A percentile compares a stretch with the other conserved stretches of the same genome.
These are phyloP conservation scores for Dendrolimus punctatus DNA, from an alignment of 1,140 invertebrate species.

Conservation along the genomic window DNA sequence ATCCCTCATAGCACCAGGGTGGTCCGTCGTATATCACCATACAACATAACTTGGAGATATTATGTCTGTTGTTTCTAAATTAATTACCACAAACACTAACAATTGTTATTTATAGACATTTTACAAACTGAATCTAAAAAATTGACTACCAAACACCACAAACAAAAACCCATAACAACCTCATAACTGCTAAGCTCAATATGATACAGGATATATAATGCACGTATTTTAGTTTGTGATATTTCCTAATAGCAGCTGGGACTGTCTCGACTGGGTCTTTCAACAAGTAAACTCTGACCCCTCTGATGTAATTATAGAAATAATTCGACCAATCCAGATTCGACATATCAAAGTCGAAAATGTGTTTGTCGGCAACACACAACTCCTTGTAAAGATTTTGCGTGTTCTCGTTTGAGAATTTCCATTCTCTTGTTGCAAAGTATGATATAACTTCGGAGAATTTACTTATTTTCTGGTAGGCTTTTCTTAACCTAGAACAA, in stretches of 20 bases:
- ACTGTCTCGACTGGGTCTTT: slow-evolving; percentile 74
- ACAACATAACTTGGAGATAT: too few relatives aligned
- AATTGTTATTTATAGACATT: background rate
- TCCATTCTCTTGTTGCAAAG: slow-evolving; percentile 81
- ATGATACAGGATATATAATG: slow-evolving; percentile 31
- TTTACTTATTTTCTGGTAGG: slow-evolving; percentile 83
- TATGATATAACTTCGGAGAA: slow-evolving; percentile 80
- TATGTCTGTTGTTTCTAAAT: too few relatives aligned
- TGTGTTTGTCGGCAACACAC: slow-evolving; percentile 69
- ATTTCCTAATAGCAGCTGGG: slow-evolving; percentile 29
- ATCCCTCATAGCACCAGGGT: too few relatives aligned
- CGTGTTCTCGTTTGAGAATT: slow-evolving; percentile 79
- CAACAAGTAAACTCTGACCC: slow-evolving; percentile 73
- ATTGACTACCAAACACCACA: slow-evolving; percentile 11
- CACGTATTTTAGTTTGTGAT: slow-evolving; percentile 21
- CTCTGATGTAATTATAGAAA: slow-evolving; percentile 73
- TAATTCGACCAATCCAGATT: slow-evolving; percentile 75
- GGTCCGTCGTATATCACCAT: too few relatives aligned
- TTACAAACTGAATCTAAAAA: slow-evolving; percentile 4
- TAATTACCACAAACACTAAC: too few relatives aligned
- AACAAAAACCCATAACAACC: slow-evolving; percentile 15
- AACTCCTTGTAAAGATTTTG: slow-evolving; percentile 57
- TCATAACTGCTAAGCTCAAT: slow-evolving; percentile 18
- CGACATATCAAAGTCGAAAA: slow-evolving; percentile 75
- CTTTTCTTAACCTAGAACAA: slow-evolving; percentile 76